Evolutionary conservation across 2,888 invertebrate species (phyloP), one percentile per base, ranked within the genome.

Genomic region (Sarcophaga rosellei): DNA sequence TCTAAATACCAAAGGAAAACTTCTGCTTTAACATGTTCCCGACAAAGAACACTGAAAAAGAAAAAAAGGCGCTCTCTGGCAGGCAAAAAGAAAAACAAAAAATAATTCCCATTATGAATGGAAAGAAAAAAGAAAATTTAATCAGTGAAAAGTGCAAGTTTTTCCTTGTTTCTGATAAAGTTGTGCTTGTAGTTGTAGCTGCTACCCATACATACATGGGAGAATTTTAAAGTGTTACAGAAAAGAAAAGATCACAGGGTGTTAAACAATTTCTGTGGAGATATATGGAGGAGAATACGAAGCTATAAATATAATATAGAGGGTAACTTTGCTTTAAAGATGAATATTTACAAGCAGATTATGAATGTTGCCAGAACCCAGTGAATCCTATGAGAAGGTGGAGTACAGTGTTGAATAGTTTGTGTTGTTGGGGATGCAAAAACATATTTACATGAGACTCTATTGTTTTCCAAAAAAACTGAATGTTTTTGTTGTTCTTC

Each of bases 91-190:
- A 73, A 76, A 79, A 73, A 8, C 15, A 53, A 17, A 53, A 53
- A 15, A 15, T 47, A 4, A 15, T 47, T 47, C 15, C 15, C 15
- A 47, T 47, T 47, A 47, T 35, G 8, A 75, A 47, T 4, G 20
- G 45, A 68, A 73, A 69, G 6, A 68, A 70, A 35, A 25, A 4
- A 35, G 59, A 76, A 70, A 70, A 78, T 68, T 81, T 53, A 77
- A 78, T 78, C 70, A 81, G 53, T 78, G 53, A 70, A 78, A 81
- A 85, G 47, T 81, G 62, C 69, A 78, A 77, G 73, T 73, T 77
- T 72, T 83, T 68, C n/a, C 17, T 72, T 72, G 4, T 21, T 72
- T 23, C 4, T 47, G 17, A 8, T 23, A 20, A 12, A 53, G 53
- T 17, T 69, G 25, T 47, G 35, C 45, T 47, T 82, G 63, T 6